Conservation (phyloP, 2,113 vertebrate species). For the Zosterops pallidus region DNA sequence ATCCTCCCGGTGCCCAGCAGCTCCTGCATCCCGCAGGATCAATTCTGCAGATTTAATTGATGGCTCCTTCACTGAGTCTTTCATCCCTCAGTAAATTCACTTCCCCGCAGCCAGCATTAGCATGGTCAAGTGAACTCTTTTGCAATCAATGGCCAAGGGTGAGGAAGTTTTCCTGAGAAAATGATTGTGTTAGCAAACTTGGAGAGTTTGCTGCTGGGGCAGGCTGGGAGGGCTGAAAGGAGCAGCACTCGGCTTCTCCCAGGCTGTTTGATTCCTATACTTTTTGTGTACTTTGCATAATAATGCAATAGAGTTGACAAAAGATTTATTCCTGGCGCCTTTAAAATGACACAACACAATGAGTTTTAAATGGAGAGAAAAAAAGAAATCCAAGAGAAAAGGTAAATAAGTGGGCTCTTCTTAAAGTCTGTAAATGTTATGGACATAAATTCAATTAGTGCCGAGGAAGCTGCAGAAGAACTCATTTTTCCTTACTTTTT, state of each 20-base stretch:
- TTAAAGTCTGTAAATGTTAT: conserved; percentile 58
- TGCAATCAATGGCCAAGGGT: neutral
- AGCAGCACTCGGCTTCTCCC: neutral
- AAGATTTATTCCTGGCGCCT: conserved; percentile 69
- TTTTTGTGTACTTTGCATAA: conserved; percentile 69
- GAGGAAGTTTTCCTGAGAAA: conserved; percentile 40
- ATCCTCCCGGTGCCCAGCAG: neutral
- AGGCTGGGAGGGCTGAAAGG: conserved; percentile 12
- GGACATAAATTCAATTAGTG: conserved; percentile 65
- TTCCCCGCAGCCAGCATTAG: neutral
- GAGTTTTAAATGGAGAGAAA: conserved; percentile 51
- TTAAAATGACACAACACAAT: conserved; percentile 66
- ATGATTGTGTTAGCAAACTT: conserved; percentile 48
- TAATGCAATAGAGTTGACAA: conserved; percentile 68
- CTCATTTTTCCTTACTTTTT: conserved; percentile 9
- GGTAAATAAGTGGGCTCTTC: conserved; percentile 58
- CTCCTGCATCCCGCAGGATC: neutral
- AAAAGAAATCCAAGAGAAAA: conserved; percentile 26
- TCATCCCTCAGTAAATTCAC: conserved; percentile 15
- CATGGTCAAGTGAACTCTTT: conserved; percentile 42
- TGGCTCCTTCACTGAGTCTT: conserved; percentile 18
- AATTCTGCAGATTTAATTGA: conserved; percentile 30
- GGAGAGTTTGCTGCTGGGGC: conserved; percentile 23
- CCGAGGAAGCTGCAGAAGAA: conserved; percentile 34
- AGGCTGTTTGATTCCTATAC: conserved; percentile 3